Evolutionary conservation across 2,888 invertebrate species (phyloP).

Genomic region (Parascotia fuliginaria): DNA sequence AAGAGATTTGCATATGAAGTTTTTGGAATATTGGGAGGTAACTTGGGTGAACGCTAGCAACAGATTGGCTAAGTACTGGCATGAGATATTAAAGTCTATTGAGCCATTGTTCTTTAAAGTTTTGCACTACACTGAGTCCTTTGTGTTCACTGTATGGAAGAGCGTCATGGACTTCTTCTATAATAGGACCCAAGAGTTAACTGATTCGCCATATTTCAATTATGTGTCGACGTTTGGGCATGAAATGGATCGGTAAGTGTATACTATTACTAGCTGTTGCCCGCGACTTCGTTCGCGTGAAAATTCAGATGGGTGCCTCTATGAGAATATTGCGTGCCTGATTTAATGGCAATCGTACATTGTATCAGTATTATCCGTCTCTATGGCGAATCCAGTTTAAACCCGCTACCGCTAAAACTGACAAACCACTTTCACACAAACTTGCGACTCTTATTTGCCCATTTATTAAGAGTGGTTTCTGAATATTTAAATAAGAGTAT

Average conservation of each 20-base stretch:
- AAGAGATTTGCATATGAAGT: conserved; percentile 89
- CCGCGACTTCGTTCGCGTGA: too few relatives aligned
- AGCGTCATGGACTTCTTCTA: conserved; percentile 93
- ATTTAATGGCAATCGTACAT: too few relatives aligned
- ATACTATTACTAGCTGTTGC: not conserved
- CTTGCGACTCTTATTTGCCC: too few relatives aligned
- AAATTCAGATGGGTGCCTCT: too few relatives aligned
- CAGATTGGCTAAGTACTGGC: conserved; percentile 89
- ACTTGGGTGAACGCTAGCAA: conserved; percentile 89
- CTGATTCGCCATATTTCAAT: conserved; percentile 92
- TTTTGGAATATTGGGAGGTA: conserved; percentile 88
- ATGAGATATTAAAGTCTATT: conserved; percentile 88
- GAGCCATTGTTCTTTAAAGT: conserved; percentile 92
- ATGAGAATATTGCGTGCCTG: too few relatives aligned
- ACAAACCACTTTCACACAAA: too few relatives aligned
- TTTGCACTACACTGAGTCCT: conserved; percentile 90
- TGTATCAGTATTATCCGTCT: too few relatives aligned
- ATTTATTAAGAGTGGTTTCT: too few relatives aligned
- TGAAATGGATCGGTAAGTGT: conserved; percentile 88
- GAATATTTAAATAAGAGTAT: too few relatives aligned
- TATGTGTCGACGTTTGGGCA: conserved; percentile 92
- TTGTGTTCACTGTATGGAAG: conserved; percentile 90
- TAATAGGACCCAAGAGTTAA: conserved; percentile 91
- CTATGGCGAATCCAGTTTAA: too few relatives aligned
- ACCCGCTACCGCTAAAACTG: too few relatives aligned